phyloP scores from a whole-genome alignment of 2,797 vertebrate genomes.

The Furcifer pardalis region DNA sequence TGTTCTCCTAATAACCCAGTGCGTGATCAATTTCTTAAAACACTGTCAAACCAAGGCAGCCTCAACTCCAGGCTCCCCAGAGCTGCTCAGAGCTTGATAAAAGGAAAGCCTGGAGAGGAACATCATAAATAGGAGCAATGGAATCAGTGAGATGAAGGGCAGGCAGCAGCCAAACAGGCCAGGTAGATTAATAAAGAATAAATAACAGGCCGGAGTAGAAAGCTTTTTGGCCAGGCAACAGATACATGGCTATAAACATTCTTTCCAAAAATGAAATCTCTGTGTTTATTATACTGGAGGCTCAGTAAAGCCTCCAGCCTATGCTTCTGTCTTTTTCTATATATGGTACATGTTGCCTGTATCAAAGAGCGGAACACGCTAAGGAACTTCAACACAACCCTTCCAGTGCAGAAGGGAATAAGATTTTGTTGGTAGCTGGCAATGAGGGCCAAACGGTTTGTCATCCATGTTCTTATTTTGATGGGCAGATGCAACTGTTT shows the following conservation, averaged over 20 bases:
- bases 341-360: slow-evolving; percentile 24
- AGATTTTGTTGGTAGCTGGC: background rate
- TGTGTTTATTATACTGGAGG: slow-evolving; percentile 34
- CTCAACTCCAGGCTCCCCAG: background rate
- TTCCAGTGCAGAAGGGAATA: no score
- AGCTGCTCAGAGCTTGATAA: background rate
- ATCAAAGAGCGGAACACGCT: slow-evolving; percentile 1
- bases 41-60: background rate
- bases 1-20: background rate
- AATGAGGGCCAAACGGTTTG: background rate
- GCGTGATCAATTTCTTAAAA: background rate
- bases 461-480: background rate
- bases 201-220: slow-evolving; percentile 21
- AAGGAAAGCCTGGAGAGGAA: background rate
- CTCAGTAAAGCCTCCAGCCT: slow-evolving; percentile 27
- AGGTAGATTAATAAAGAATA: slow-evolving; percentile 30
- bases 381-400: slow-evolving; percentile 46
- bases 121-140: background rate
- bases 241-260: background rate
- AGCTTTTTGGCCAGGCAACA: slow-evolving; percentile 34
- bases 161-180: slow-evolving; percentile 29
- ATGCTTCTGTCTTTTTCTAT: background rate
- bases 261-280: slow-evolving; percentile 36
- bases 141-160: background rate
- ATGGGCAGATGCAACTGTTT: background rate